Conservation (phyloP, 1,140 invertebrate genomes). For the Cephus cinctus region DNA sequence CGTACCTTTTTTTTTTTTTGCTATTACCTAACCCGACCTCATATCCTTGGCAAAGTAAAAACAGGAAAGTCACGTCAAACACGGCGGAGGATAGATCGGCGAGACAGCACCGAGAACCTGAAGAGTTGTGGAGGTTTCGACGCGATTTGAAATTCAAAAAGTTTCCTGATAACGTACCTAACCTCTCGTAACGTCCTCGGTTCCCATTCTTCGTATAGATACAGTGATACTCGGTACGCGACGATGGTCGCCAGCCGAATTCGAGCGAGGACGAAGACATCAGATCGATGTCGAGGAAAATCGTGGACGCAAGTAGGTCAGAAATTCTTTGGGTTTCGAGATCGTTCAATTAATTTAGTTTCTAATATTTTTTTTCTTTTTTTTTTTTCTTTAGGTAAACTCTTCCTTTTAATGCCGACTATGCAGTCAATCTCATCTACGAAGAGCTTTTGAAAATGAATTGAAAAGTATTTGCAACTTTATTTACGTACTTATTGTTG, state of each 20-base stretch:
- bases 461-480: constrained; percentile 17
- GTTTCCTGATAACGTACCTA: constrained; percentile 35
- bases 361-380: no score
- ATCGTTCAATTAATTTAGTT: constrained; percentile 1
- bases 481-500: constrained; percentile 31
- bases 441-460: not conserved
- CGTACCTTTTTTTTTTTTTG: constrained; percentile 7
- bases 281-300: constrained; percentile 17
- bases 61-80: constrained; percentile 32
- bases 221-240: no score
- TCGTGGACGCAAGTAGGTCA: not conserved
- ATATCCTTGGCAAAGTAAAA: constrained; percentile 19
- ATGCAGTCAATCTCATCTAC: not conserved
- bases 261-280: constrained; percentile 12
- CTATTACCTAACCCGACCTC: not conserved
- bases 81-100: constrained; percentile 7
- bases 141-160: constrained; percentile 43
- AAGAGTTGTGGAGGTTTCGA: not conserved
- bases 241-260: constrained; percentile 21
- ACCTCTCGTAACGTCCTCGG: no score
- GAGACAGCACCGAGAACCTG: not conserved
- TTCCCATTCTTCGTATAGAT: no score
- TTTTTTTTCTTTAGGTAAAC: not conserved
- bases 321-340: no score
- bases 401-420: not conserved